Base-by-base conservation (phyloP, 2,113 vertebrate species). In the Oryzias javanicus region DNA sequence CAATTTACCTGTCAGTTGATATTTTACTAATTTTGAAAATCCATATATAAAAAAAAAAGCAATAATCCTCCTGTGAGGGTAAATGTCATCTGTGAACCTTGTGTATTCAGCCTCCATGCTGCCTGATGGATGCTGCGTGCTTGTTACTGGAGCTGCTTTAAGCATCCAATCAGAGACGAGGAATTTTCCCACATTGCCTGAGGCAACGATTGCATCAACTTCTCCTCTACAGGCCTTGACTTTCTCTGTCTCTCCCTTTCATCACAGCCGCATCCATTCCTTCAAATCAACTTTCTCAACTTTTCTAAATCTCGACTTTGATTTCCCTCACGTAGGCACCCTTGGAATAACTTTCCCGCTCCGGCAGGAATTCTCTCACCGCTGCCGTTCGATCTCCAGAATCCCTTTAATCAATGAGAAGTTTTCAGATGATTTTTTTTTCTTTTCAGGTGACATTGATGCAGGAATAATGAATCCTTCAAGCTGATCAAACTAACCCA, bases 61-160 rank as follows among this genome's bases (percentile, higher is more conserved):
- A 49, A 20, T 45, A 35, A 49, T 42, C 16, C 13, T 1, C 8
- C 50, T 55, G 49, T 16, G 76, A 58, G 54, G 60, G 60, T 17
- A 18, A 25, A 42, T 58, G 72, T 69, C 42, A 64, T 62, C 68
- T 68, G 29, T 64, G 46, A 76, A 79, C 64, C 62, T 76, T 62
- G 60, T 18, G 10, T 47, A 73, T 80, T 74, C 68, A 63, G 41
- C 59, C 29, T 24, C 59, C 55, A 68, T 20, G 47, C 51, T 64
- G 48, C 56, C 47, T 42, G 64, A 42, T 81, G 56, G 48, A 19
- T 20, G 47, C 57, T 63, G 74, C 60, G 51, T 70, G 67, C 45
- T 40, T 72, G 84, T 86, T 85, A 75, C 84, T 48, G 77, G 77
- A 80, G 80, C 49, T 77, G 72, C 78, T 2, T 8, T 27, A 59